These are phyloP conservation scores for Scelioninae gen. 1 DNA, from an alignment of 2,888 invertebrate species.

Conservation along the genomic window DNA sequence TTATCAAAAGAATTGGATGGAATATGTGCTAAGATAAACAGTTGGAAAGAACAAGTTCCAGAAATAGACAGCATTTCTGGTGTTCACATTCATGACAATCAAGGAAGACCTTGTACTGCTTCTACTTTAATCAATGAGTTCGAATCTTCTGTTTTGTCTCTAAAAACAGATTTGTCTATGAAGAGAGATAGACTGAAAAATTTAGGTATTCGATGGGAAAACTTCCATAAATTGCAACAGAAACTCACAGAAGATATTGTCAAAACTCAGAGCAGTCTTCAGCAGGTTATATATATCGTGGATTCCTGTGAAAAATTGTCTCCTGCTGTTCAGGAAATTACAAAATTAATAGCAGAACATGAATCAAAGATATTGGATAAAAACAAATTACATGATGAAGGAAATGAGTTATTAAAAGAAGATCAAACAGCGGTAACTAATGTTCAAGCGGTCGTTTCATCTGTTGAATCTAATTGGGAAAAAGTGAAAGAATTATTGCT, in stretches of 20 bases:
- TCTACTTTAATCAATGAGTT: constrained; percentile 89
- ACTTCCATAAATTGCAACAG: constrained; percentile 90
- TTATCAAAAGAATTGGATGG: constrained; percentile 89
- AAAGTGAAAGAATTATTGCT: constrained; percentile 90
- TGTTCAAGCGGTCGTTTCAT: constrained; percentile 91
- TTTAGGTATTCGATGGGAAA: constrained; percentile 90
- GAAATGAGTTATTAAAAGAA: constrained; percentile 91
- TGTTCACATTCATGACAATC: constrained; percentile 89
- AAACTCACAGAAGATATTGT: constrained; percentile 88
- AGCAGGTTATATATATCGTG: constrained; percentile 86
- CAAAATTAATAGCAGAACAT: constrained; percentile 85
- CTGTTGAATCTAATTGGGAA: constrained; percentile 92
- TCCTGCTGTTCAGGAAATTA: constrained; percentile 85
- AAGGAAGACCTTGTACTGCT: constrained; percentile 90
- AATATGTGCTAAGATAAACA: constrained; percentile 88
- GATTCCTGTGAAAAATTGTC: constrained; percentile 85
- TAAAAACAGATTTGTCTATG: constrained; percentile 88
- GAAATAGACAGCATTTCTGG: constrained; percentile 88
- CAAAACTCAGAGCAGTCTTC: constrained; percentile 86
- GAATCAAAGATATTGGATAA: constrained; percentile 87
- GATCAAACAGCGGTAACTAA: constrained; percentile 92
- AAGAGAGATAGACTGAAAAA: constrained; percentile 89
- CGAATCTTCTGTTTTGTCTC: constrained; percentile 88
- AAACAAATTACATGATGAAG: constrained; percentile 91
- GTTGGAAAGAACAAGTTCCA: constrained; percentile 89